These are phyloP conservation scores for Cancer borealis DNA, from an alignment of 2,888 invertebrate species.

Conservation along the genomic window DNA sequence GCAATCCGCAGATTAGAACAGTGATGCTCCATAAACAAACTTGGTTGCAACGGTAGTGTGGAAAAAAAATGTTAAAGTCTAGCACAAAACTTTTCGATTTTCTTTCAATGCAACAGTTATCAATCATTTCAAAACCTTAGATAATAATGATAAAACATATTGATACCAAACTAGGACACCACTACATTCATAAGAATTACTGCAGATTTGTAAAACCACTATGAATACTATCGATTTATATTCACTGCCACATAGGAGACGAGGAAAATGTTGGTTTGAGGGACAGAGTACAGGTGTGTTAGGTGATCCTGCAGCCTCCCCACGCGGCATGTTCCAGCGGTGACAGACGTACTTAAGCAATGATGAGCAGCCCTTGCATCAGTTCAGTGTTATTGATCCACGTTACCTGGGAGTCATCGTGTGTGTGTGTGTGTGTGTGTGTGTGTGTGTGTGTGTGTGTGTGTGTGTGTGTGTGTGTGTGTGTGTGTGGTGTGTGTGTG, in stretches of 20 bases:
- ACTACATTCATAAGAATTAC: not conserved
- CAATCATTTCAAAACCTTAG: not conserved
- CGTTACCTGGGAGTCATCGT: constrained; percentile 1
- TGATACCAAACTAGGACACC: not conserved
- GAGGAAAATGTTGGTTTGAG: not conserved
- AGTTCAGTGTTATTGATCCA: constrained; percentile 21
- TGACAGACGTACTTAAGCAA: not conserved
- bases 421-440: not conserved
- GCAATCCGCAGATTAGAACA: not conserved
- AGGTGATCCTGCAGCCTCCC: not conserved
- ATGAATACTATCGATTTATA: not conserved
- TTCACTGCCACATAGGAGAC: not conserved
- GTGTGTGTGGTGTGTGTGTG: not conserved
- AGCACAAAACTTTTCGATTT: not conserved
- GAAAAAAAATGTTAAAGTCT: not conserved
- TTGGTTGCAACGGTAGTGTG: not conserved
- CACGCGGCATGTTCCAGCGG: not conserved
- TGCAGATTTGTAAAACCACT: not conserved
- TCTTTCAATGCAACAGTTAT: not conserved
- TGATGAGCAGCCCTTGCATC: constrained; percentile 39
- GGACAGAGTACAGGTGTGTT: not conserved
- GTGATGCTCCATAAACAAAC: not conserved
- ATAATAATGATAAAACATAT: not conserved
- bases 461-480: constrained; percentile 27
- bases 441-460: constrained; percentile 20